phyloP scores from a whole-genome alignment of 1,140 invertebrate genomes.

The Nasonia giraulti region DNA sequence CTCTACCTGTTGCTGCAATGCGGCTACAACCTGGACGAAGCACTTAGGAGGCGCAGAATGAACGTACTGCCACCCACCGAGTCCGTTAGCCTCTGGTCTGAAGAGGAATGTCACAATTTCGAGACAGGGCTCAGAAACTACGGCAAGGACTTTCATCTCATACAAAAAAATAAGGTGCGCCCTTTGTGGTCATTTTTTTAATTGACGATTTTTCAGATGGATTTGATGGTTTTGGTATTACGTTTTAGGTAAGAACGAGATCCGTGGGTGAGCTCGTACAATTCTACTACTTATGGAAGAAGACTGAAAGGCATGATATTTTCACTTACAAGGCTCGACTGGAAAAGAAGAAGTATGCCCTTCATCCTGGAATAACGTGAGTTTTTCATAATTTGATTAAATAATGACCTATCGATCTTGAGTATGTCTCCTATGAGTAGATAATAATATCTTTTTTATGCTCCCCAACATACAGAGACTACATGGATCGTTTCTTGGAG shows the following conservation, averaged over 20 bases:
- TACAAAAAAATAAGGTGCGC: slow-evolving; percentile 92
- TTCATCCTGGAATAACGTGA: slow-evolving; percentile 84
- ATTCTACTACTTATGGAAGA: slow-evolving; percentile 99
- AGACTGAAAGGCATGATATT: slow-evolving; percentile 96
- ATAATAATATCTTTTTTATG: neutral
- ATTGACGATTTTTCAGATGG: neutral
- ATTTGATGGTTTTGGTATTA: neutral
- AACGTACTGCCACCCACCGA: slow-evolving; percentile 83
- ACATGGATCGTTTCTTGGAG: slow-evolving; percentile 86
- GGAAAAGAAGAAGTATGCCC: slow-evolving; percentile 86
- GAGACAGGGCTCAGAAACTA: slow-evolving; percentile 93
- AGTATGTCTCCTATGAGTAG: too few species aligned
- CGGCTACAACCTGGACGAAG: slow-evolving; percentile 95
- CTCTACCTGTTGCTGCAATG: slow-evolving; percentile 94
- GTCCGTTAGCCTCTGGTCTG: slow-evolving; percentile 93
- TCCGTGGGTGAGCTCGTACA: slow-evolving; percentile 98
- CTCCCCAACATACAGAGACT: slow-evolving; percentile 74
- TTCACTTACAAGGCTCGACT: slow-evolving; percentile 85
- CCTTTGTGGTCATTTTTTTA: neutral
- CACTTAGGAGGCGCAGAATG: slow-evolving; percentile 87
- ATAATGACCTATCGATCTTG: neutral
- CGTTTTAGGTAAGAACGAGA: slow-evolving; percentile 83
- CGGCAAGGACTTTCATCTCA: slow-evolving; percentile 97
- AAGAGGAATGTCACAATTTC: slow-evolving; percentile 98
- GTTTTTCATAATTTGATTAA: slow-evolving; percentile 51